Evolutionary conservation across 2,888 invertebrate genomes (phyloP).

Genomic region (Alsophila aescularia): DNA sequence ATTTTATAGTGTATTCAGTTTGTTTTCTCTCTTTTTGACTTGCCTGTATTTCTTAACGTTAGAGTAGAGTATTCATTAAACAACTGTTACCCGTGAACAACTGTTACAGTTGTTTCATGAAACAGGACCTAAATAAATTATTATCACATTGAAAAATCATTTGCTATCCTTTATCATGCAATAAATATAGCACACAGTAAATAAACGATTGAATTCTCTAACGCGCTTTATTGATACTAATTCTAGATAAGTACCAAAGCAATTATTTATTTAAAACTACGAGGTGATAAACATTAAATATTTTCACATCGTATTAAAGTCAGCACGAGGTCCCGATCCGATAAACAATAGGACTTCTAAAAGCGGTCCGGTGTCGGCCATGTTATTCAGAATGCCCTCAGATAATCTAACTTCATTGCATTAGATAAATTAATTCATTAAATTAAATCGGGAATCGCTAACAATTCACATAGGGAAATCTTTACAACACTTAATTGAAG

Average conservation of each 20-base stretch:
- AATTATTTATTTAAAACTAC: slow-evolving; percentile 17
- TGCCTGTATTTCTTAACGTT: no score
- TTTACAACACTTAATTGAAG: slow-evolving; percentile 80
- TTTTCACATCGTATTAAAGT: slow-evolving; percentile 38
- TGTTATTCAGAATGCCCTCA: slow-evolving; percentile 44
- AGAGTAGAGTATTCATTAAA: no score
- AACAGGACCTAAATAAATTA: neutral
- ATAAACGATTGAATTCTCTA: slow-evolving; percentile 2
- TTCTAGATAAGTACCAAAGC: slow-evolving; percentile 4
- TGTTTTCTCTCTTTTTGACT: no score
- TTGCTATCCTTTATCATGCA: neutral
- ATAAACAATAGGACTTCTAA: slow-evolving; percentile 41
- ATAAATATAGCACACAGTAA: neutral
- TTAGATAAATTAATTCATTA: slow-evolving; percentile 73
- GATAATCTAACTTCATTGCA: slow-evolving; percentile 47
- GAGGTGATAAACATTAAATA: slow-evolving; percentile 22
- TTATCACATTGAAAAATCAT: neutral
- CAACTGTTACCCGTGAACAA: no score
- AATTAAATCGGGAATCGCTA: slow-evolving; percentile 65
- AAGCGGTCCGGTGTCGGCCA: slow-evolving; percentile 30
- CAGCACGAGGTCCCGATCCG: slow-evolving; percentile 29
- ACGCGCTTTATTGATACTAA: slow-evolving; percentile 6
- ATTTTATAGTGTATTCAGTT: neutral
- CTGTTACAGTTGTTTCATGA: no score
- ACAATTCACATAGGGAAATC: slow-evolving; percentile 79